Percentiles rank a stretch among this genome's conserved stretches.
Evolutionary conservation across 1,140 invertebrate genomes (phyloP).

Genomic region (Cotesia glomerata): DNA sequence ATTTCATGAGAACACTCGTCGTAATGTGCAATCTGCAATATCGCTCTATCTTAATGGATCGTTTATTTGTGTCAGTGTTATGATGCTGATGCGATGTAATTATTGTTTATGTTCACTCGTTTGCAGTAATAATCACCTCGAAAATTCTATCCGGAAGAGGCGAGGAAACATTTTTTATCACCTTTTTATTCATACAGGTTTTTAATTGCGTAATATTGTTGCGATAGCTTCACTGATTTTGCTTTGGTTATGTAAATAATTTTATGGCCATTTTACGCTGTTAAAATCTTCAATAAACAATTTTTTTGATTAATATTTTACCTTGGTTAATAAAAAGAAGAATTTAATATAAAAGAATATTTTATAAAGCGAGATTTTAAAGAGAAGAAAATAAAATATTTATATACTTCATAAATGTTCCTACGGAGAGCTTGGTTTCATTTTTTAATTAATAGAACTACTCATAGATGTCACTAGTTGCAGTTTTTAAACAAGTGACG

Average conservation of each 20-base stretch:
- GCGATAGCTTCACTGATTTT: background rate
- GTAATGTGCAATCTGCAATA: background rate
- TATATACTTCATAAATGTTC: too few relatives aligned
- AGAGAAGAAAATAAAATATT: too few relatives aligned
- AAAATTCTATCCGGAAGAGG: conserved; percentile 29
- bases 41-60: background rate
- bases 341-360: too few relatives aligned
- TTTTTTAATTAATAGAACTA: too few relatives aligned
- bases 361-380: too few relatives aligned
- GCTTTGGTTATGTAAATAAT: background rate
- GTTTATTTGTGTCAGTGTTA: background rate
- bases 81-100: background rate
- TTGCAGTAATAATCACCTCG: conserved; percentile 16
- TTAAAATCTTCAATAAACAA: too few relatives aligned
- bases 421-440: too few relatives aligned
- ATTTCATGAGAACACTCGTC: background rate
- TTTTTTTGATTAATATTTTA: too few relatives aligned
- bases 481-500: too few relatives aligned
- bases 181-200: background rate
- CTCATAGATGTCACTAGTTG: too few relatives aligned
- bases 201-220: background rate
- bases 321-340: too few relatives aligned
- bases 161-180: conserved; percentile 19
- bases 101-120: conserved; percentile 7
- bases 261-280: too few relatives aligned